phyloP scores from a whole-genome alignment of 2,888 invertebrate genomes.

The Orgyia antiqua region DNA sequence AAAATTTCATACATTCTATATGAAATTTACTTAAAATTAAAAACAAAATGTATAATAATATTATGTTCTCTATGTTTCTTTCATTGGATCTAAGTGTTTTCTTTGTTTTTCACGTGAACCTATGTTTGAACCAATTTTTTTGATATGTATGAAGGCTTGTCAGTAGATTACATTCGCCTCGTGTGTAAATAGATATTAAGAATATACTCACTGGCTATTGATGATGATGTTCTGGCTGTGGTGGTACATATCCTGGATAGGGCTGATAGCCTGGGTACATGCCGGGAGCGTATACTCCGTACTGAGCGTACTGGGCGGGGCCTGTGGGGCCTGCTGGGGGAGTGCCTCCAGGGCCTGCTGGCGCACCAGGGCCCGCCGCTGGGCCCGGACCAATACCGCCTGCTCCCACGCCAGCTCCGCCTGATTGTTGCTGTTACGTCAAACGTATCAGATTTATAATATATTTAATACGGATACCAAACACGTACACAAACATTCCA shows the following conservation, averaged over 20 bases:
- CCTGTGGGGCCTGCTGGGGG: constrained; percentile 15
- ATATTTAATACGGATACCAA: not conserved
- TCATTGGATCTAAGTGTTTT: no score
- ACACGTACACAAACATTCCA: no score
- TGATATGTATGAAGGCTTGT: no score
- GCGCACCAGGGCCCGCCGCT: constrained; percentile 15
- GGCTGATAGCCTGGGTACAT: constrained; percentile 53
- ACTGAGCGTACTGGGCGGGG: constrained; percentile 35
- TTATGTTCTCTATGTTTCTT: no score
- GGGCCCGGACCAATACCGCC: constrained; percentile 1
- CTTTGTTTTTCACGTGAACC: no score
- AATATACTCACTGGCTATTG: constrained; percentile 46
- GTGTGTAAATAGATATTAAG: no score
- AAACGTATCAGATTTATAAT: constrained; percentile 1
- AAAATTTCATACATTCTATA: no score
- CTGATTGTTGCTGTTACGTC: constrained; percentile 3
- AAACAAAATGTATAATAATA: no score
- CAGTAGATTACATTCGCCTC: no score
- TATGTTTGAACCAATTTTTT: no score
- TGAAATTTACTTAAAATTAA: no score
- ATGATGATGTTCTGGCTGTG: constrained; percentile 44
- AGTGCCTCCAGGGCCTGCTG: constrained; percentile 19
- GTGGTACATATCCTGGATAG: constrained; percentile 44
- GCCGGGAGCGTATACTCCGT: constrained; percentile 53
- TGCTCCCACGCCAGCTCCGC: constrained; percentile 2